A percentile compares a stretch with the other conserved stretches of the same genome.
Evolutionary conservation across 2,797 vertebrate genomes (phyloP).

Genomic region (Monodelphis domestica): DNA sequence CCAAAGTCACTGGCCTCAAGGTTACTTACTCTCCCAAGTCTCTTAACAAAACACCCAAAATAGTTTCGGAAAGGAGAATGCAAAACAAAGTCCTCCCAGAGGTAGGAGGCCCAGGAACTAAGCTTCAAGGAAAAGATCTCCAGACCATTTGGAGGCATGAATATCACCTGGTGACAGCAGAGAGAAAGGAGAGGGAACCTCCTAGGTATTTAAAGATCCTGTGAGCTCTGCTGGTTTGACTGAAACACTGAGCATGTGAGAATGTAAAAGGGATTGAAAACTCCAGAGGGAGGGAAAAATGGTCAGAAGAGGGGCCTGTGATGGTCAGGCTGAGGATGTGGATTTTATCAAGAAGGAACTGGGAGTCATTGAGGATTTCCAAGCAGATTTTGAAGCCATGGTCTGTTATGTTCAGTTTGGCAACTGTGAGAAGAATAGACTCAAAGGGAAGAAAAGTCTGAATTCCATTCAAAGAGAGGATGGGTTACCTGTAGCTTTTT

Average conservation of each 20-base stretch:
- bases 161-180: no score
- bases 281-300: no score
- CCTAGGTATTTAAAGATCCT: background rate
- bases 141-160: background rate
- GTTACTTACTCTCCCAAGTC: background rate
- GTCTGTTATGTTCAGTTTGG: background rate
- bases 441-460: slow-evolving; percentile 21
- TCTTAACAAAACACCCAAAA: background rate
- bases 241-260: background rate
- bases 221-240: background rate
- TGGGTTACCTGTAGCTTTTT: background rate
- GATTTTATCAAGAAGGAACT: no score
- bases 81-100: background rate
- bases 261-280: background rate
- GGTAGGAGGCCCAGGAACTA: background rate
- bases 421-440: no score
- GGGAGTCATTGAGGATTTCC: background rate
- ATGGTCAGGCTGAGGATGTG: no score
- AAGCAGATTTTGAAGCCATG: background rate
- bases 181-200: background rate
- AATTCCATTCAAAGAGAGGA: slow-evolving; percentile 39
- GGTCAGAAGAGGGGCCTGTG: background rate
- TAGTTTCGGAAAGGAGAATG: background rate
- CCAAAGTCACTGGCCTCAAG: background rate
- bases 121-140: background rate